Conservation (phyloP, 2,888 invertebrate species). For the Seira musarum region DNA sequence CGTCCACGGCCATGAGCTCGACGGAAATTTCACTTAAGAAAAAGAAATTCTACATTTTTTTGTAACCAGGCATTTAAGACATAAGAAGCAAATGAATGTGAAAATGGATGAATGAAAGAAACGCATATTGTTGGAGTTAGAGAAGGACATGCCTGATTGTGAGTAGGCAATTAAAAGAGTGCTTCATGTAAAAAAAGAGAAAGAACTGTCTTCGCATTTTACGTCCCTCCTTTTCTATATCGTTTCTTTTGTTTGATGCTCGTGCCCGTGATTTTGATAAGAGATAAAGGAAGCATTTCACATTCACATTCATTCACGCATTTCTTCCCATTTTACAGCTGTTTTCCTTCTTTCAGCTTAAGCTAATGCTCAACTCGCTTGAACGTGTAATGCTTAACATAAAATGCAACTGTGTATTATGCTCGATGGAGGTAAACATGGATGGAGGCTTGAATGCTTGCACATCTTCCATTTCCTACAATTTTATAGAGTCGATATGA, state of each 20-base stretch:
- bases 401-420: slow-evolving; percentile 9
- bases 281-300: slow-evolving; percentile 33
- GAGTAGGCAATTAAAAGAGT: background rate
- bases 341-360: slow-evolving; percentile 1
- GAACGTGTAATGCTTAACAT: slow-evolving; percentile 10
- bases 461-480: slow-evolving; percentile 22
- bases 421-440: slow-evolving; percentile 17
- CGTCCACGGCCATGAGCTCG: no score
- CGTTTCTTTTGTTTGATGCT: background rate
- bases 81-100: background rate
- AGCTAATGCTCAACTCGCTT: background rate
- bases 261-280: background rate
- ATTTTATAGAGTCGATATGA: slow-evolving; percentile 49
- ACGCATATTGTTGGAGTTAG: background rate
- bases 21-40: no score
- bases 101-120: background rate
- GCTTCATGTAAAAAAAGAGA: background rate
- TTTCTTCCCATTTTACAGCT: slow-evolving; percentile 1
- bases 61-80: no score
- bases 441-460: slow-evolving; percentile 2
- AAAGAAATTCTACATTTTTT: no score
- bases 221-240: background rate
- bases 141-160: slow-evolving; percentile 3
- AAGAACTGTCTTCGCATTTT: background rate
- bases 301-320: slow-evolving; percentile 10